Evolutionary conservation across 2,888 invertebrate species (phyloP).

Genomic region (Lapara coniferarum): DNA sequence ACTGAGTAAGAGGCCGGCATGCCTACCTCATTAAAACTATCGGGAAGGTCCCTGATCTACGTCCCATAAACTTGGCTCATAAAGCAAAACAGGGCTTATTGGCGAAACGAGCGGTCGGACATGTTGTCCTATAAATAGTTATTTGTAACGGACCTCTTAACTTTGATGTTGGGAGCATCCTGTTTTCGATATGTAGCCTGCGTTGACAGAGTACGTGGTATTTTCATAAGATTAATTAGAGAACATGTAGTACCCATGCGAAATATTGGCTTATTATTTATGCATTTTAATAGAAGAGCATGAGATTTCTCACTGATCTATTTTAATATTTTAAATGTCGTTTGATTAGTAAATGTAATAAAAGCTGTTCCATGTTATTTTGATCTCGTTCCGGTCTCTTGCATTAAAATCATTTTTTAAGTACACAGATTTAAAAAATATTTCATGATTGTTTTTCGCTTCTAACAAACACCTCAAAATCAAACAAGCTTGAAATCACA

Average conservation of each 20-base stretch:
- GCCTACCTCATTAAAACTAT: constrained; percentile 23
- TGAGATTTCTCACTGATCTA: too few species aligned
- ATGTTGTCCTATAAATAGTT: constrained; percentile 13
- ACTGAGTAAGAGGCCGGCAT: neutral
- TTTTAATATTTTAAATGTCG: too few species aligned
- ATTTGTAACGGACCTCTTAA: constrained; percentile 13
- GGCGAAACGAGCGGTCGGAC: constrained; percentile 22
- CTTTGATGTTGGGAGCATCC: constrained; percentile 11
- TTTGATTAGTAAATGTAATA: too few species aligned
- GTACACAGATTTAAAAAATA: too few species aligned
- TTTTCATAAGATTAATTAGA: neutral
- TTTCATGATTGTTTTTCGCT: too few species aligned
- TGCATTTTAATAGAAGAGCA: too few species aligned
- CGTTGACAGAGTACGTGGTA: neutral
- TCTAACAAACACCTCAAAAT: neutral
- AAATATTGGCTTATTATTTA: too few species aligned
- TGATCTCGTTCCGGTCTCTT: too few species aligned
- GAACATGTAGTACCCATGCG: too few species aligned
- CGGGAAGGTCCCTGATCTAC: constrained; percentile 1
- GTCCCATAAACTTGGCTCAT: constrained; percentile 18
- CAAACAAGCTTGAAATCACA: neutral
- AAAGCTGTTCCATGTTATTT: too few species aligned
- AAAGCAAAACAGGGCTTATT: constrained; percentile 21
- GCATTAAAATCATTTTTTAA: too few species aligned
- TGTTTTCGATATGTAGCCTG: neutral